Base-by-base conservation (phyloP, 2,797 vertebrate genomes). In the Discoglossus pictus region DNA sequence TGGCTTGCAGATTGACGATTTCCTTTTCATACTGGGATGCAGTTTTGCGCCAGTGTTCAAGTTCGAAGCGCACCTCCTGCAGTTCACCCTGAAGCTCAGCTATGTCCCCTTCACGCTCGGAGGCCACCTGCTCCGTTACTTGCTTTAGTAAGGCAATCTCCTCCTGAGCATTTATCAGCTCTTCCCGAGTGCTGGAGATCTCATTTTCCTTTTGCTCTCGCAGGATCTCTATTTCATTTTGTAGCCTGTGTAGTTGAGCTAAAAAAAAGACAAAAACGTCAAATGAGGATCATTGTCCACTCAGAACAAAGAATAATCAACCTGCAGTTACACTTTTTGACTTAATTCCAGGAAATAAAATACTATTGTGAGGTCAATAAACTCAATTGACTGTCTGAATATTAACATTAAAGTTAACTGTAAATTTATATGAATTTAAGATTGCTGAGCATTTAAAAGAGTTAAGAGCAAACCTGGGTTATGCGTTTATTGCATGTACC, bases 181-280 rank as follows among this genome's bases (percentile, higher is more conserved):
- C 92, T 64, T 94, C 92, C 51, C 89, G 86, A 20, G 94, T 92
- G 81, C 77, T 88, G 75, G 91, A 88, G 74, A 99, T 90, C 79
- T 94, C 92, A 60, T 74, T 91, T 79, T 98, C 95, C 68, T 97
- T 94, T 75, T 96, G 92, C 80, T 97, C 93, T 55, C 86, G 90
- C 75, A 99, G 86, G 31, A 84, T 89, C 79, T 96, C 94, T 80
- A 95, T 97, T 77, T 97, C 93, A 1, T 88, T 84, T 75, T 98
- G 95, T 54, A 99, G 87, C 74, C 89, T 93, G 72, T 82, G 86
- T 13, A 99, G 80, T 65, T 99, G 95, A 82, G 86, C 96, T 99
- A 74, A 74, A 36, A 5, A 17, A 9, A 48, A 20, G 25, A 13
- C 23, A 46, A 20, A 42, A 15, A 42, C 8, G 39, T 6, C 11